Base-by-base conservation (phyloP, 1,140 invertebrate species). In the Frieseomelitta varia region DNA sequence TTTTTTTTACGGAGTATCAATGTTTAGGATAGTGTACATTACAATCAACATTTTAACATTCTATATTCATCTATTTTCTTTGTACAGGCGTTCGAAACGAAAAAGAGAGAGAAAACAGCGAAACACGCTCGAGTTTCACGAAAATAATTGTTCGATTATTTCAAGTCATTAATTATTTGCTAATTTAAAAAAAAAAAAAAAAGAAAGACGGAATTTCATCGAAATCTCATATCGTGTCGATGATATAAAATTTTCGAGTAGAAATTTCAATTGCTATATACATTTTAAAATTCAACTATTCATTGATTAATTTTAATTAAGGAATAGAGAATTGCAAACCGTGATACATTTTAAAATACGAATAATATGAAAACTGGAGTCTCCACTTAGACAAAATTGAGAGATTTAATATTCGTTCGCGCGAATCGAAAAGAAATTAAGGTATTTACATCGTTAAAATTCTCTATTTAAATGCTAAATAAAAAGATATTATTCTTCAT, bases 31-130 rank as follows among this genome's bases (percentile, higher is more conserved):
- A 58, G 81, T 79, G 30, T 84, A 79, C 81, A 84, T 53, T 61
- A 69, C 75, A 56, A 63, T 72, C 81, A 79, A 84, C 76, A 79
- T 83, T 61, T 65, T 58, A 79, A 84, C 75, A 61, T 61, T 51
- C 47, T 79, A 71, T 84, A 84, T 63, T 79, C 30, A 39, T 55
- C 76, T 84, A 78, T 79, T 30, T 30, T 30, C n/a, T 84, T 79
- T 71, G 81, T 84, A 84, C 81, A 84, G 24, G n/a, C 19, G 24
- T 63, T 55, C 6, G 21, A 1, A 74, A 55, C 17, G 14, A 69
- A 69, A n/a, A 15, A 15, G 34, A 53, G 34, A 53, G 14, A 30
- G 19, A 15, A 55, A 78, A 53, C 17, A 30, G 27, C 19, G 27
- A 51, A 39, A 71, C 21, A 4, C 21, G 19, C 8, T 53, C 24